These are phyloP conservation scores for Cantharis nigra DNA, from an alignment of 2,888 invertebrate genomes.

Conservation along the genomic window DNA sequence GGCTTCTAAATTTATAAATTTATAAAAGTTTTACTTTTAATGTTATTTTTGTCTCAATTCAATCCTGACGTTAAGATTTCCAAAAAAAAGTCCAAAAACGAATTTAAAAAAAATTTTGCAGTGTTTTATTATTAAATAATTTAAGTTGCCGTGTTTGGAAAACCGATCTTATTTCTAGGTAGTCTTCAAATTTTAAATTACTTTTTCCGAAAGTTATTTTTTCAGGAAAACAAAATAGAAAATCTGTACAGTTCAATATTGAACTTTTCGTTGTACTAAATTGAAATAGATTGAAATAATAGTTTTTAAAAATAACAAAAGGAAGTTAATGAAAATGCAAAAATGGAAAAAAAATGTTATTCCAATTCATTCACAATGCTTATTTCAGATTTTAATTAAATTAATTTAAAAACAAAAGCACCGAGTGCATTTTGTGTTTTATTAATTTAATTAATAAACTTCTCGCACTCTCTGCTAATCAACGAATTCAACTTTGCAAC, in stretches of 20 bases:
- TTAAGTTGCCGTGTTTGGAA: neutral
- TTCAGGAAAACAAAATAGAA: neutral
- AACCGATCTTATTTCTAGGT: neutral
- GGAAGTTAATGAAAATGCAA: neutral
- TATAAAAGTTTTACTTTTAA: neutral
- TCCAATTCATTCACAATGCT: neutral
- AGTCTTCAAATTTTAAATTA: neutral
- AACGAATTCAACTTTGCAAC: neutral
- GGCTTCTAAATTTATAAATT: neutral
- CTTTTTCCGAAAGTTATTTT: neutral
- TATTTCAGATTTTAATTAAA: neutral
- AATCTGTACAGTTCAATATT: neutral
- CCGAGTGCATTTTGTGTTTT: neutral
- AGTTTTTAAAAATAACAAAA: neutral
- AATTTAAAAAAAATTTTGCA: neutral
- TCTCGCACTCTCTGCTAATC: neutral
- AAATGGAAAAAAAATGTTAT: neutral
- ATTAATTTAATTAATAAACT: neutral
- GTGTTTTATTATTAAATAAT: neutral
- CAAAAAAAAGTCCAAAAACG: neutral
- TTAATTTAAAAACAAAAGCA: neutral
- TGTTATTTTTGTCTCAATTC: neutral
- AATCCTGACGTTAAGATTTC: neutral
- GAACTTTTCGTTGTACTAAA: neutral
- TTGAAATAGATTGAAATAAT: neutral